Evolutionary conservation across 2,797 vertebrate species (phyloP).

Genomic region (Trachurus trachurus): DNA sequence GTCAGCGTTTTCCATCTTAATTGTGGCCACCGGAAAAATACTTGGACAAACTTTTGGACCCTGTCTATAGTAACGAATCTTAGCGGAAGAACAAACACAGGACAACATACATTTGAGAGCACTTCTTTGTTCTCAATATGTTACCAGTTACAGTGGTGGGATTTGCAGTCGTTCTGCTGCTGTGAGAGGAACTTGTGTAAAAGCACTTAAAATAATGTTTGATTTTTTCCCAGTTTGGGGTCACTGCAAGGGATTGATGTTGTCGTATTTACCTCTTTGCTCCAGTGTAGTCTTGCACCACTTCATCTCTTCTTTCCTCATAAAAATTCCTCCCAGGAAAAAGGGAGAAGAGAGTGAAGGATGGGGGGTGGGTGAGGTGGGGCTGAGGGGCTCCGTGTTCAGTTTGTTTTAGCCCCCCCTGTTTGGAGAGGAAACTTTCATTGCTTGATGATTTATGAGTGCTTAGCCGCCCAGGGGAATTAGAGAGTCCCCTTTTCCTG

Average conservation of each 20-base stretch:
- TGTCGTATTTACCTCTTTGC: slow-evolving; percentile 63
- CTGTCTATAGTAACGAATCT: slow-evolving; percentile 39
- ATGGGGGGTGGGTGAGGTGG: slow-evolving; percentile 43
- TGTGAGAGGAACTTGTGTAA: slow-evolving; percentile 28
- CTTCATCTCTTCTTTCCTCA: slow-evolving; percentile 77
- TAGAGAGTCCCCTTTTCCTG: slow-evolving; percentile 67
- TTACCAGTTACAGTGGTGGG: slow-evolving; percentile 28
- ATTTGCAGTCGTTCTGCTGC: slow-evolving; percentile 31
- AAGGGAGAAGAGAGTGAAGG: slow-evolving; percentile 51
- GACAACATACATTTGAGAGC: slow-evolving; percentile 23
- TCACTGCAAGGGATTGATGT: slow-evolving; percentile 54
- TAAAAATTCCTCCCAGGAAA: slow-evolving; percentile 78
- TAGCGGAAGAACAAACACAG: slow-evolving; percentile 26
- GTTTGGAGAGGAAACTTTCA: slow-evolving; percentile 83
- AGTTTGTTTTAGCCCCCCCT: slow-evolving; percentile 82
- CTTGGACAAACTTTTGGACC: slow-evolving; percentile 43
- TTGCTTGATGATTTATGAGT: slow-evolving; percentile 84
- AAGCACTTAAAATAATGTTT: slow-evolving; percentile 50
- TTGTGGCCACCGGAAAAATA: slow-evolving; percentile 24
- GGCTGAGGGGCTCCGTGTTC: slow-evolving; percentile 64
- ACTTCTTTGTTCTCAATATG: slow-evolving; percentile 40
- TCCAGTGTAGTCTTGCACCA: slow-evolving; percentile 36
- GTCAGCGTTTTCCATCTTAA: slow-evolving; percentile 48
- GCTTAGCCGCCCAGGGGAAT: slow-evolving; percentile 72
- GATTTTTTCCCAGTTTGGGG: slow-evolving; percentile 14